Evolutionary conservation across 2,888 invertebrate species (phyloP), one percentile per base, ranked within the genome.

Genomic region (Drosophila quinaria): DNA sequence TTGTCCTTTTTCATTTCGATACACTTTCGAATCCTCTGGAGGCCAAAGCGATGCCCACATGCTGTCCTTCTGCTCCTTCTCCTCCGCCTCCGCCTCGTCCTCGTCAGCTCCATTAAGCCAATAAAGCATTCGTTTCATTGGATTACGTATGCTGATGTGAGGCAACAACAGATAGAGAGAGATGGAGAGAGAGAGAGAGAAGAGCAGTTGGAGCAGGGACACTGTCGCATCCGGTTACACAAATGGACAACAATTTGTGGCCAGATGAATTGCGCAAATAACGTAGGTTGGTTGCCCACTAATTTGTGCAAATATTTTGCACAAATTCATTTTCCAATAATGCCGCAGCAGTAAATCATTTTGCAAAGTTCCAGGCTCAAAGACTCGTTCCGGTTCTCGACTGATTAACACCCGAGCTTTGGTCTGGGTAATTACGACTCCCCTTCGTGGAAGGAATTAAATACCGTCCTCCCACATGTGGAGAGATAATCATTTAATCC

Each of bases 1-100:
- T 90, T 91, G 90, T 91, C 90, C 89, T 89, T 87, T 90, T 87
- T 90, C 89, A 84, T 84, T 89, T 89, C 81, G 80, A 88, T 84
- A 81, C 79, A 80, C 70, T 80, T 74, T 78, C 78, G 71, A 89
- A 84, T 79, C 33, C 89, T 74, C 84, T 72, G 65, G 84, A 80
- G 84, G 52, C 37, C 51, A 11, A 15, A 9, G 11, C 3, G 15
- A 19, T 15, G 37, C 25, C 46, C 42, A 42, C 42, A 51, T 25
- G 37, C 39, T 19, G 44, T 17, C 25, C 10, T 29, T 1, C 29
- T 29, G 8, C 29, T 29, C n/a, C 60, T 31, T 10, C 29, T 29
- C 8, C 29, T 29, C 29, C 60, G 22, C 11, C 56, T n/a, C 8
- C 22, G 5, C 17, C 59, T 39, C 17, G 19, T 85, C 70, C 83